Base-by-base conservation (phyloP, 2,113 vertebrate genomes). In the Carassius auratus region DNA sequence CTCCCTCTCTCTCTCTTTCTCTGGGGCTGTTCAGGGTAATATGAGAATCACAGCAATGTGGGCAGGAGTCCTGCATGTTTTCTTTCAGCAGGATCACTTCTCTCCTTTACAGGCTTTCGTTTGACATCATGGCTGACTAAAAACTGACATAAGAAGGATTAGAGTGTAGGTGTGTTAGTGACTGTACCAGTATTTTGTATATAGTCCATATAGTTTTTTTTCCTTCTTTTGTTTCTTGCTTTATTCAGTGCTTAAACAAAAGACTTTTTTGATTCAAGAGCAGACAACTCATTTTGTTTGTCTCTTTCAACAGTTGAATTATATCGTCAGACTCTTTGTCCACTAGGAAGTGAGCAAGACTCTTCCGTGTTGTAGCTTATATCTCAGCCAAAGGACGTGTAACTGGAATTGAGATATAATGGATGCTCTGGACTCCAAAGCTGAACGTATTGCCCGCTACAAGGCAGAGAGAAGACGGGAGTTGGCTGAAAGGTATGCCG, bases 381-480 rank as follows among this genome's bases (percentile, higher is more conserved):
- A 55, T 62, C 26, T 0, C 45, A 48, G 30, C 21, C 48, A 59
- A 62, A 62, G 26, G 21, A 57, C 64, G 1, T 33, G 57, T 45
- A 75, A 57, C 59, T 42, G n/a, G 14, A 21, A 14, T 78, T 30
- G 61, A 38, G 23, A 52, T 15, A 79, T 55, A 38, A 94, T 93
- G 93, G 93, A 93, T 79, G 89, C 87, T 26, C 33, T 95, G 83
- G 93, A 94, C 76, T 88, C 94, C 74, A 95, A 95, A 88, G 95
- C 95, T 12, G 95, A 95, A 79, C 92, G 94, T 30, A 96, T 96
- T 4, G 95, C 95, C 23, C 92, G 94, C 85, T 95, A 95, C 92
- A 96, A 96, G 83, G 95, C 94, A 2, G 95, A 95, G 57, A 90
- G 95, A 78, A 93, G 93, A 81, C 91, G 94, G 81, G 93, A 95